Evolutionary conservation across 2,113 vertebrate genomes (phyloP).

Genomic region (Alectura lathami): DNA sequence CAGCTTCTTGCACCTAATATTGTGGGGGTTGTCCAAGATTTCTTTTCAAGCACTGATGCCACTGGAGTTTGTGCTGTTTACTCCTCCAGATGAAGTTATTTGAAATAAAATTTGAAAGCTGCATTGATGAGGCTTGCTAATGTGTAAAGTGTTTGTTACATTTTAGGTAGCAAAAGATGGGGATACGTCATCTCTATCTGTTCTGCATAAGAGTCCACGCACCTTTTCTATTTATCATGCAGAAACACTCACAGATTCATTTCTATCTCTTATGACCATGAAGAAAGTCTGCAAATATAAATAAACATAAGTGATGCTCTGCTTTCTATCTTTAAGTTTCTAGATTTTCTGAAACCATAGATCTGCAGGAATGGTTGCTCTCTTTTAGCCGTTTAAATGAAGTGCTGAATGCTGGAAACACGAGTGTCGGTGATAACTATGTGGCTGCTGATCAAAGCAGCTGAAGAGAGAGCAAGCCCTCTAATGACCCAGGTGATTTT

Average conservation of each 20-base stretch:
- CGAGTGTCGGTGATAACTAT: conserved; percentile 31
- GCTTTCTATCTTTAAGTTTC: conserved; percentile 38
- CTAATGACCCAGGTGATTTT: not conserved
- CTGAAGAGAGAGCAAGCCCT: not conserved
- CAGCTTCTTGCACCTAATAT: fast-evolving
- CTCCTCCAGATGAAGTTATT: not conserved
- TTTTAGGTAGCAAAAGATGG: not conserved
- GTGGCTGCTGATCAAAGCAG: conserved; percentile 62
- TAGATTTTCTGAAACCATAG: conserved; percentile 19
- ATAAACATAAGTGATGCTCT: not conserved
- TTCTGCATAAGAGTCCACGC: not conserved
- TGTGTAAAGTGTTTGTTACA: not conserved
- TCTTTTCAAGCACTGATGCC: not conserved
- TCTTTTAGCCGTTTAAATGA: conserved; percentile 46
- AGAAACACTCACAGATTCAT: not conserved
- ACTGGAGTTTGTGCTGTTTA: not conserved
- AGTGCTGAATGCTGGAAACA: conserved; percentile 31
- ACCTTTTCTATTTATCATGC: not conserved
- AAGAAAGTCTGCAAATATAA: conserved; percentile 4
- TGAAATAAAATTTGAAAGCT: not conserved
- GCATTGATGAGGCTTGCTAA: not conserved
- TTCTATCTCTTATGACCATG: not conserved
- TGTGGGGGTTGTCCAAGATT: not conserved
- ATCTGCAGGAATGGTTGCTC: not conserved
- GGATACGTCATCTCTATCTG: not conserved